Percentiles rank a stretch among this genome's conserved stretches.
Conservation (phyloP, 2,797 vertebrate genomes). For the Notolabrus celidotus region DNA sequence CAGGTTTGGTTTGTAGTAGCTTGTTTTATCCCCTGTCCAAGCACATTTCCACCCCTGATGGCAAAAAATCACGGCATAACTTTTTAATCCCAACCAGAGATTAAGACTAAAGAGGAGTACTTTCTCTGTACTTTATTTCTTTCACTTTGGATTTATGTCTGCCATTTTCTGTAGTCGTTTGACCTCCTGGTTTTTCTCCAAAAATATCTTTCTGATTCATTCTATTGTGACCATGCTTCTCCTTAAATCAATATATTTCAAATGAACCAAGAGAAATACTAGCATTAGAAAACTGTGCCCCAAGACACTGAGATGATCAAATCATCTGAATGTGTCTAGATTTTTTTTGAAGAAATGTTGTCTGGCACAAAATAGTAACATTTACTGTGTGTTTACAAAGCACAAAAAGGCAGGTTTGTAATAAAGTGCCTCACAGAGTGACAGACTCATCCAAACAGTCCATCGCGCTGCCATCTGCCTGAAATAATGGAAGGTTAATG, state of each 20-base stretch:
- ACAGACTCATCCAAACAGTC: conserved; percentile 55
- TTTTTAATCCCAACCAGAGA: neutral
- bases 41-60: neutral
- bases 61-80: conserved; percentile 6
- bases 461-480: conserved; percentile 50
- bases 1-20: neutral
- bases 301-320: conserved; percentile 20
- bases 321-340: neutral
- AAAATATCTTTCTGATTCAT: conserved; percentile 23
- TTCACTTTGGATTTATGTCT: conserved; percentile 19
- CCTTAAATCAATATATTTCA: conserved; percentile 30
- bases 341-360: conserved; percentile 1
- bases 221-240: neutral
- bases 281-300: neutral
- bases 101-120: conserved; percentile 6
- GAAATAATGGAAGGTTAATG: conserved; percentile 72
- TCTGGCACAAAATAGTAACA: conserved; percentile 15
- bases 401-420: conserved; percentile 35
- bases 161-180: neutral
- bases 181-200: conserved; percentile 10
- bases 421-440: conserved; percentile 33
- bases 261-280: conserved; percentile 15
- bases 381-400: conserved; percentile 14
- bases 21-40: neutral
- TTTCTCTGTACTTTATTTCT: neutral